phyloP scores from a whole-genome alignment of 2,888 invertebrate genomes.

The Chaetoderma sp. region DNA sequence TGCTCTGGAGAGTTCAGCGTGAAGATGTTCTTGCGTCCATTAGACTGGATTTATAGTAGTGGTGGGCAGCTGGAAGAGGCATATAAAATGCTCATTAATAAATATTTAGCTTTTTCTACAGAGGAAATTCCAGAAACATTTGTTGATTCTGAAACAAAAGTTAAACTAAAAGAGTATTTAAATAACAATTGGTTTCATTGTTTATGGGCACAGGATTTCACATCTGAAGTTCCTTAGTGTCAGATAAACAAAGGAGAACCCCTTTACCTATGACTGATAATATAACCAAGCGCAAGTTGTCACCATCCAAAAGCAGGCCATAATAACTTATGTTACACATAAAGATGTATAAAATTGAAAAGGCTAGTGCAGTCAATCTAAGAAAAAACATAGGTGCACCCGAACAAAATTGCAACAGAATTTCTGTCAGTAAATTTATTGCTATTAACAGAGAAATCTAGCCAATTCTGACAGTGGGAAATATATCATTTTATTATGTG shows the following conservation, averaged over 20 bases:
- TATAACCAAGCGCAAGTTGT: conserved; percentile 14
- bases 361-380: too few species aligned
- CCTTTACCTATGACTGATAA: conserved; percentile 18
- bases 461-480: too few species aligned
- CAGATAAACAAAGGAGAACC: background rate
- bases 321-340: too few species aligned
- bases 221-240: background rate
- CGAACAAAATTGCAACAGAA: too few species aligned
- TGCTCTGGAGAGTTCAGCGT: background rate
- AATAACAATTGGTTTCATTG: conserved; percentile 10
- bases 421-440: too few species aligned
- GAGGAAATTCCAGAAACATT: conserved; percentile 4
- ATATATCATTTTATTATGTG: too few species aligned
- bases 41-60: conserved; percentile 14
- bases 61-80: conserved; percentile 5
- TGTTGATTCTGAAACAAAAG: background rate
- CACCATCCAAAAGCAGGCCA: too few species aligned
- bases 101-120: background rate
- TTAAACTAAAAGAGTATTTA: background rate
- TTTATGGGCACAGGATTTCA: too few species aligned
- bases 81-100: background rate
- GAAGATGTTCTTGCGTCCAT: conserved; percentile 13
- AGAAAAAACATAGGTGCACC: too few species aligned
- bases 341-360: too few species aligned
- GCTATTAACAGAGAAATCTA: too few species aligned